These are phyloP conservation scores for Leptinotarsa texana DNA, from an alignment of 1,140 invertebrate species.

Conservation along the genomic window DNA sequence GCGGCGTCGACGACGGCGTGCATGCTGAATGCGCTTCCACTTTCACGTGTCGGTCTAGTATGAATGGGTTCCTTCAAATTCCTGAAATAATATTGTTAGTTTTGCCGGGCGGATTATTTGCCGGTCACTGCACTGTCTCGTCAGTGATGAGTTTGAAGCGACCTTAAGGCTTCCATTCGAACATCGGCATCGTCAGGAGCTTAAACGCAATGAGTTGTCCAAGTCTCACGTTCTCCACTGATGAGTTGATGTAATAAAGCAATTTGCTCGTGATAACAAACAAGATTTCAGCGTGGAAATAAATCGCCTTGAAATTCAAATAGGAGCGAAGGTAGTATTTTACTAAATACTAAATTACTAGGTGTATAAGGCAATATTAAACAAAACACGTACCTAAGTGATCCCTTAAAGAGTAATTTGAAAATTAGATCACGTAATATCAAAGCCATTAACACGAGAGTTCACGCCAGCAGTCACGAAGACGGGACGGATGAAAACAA, in stretches of 20 bases:
- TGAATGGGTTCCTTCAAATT: no score
- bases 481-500: not conserved
- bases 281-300: not conserved
- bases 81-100: no score
- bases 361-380: not conserved
- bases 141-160: no score
- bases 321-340: not conserved
- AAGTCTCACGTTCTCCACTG: not conserved
- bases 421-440: slow-evolving; percentile 22
- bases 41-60: no score
- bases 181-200: no score
- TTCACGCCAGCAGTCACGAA: slow-evolving; percentile 19
- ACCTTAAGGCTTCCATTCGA: no score
- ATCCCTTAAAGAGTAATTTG: slow-evolving; percentile 14
- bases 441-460: slow-evolving; percentile 14
- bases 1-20: no score
- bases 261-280: slow-evolving; percentile 6
- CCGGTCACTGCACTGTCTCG: no score
- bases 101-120: no score
- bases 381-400: not conserved
- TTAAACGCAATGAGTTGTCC: not conserved
- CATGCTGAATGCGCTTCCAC: no score
- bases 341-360: slow-evolving; percentile 14
- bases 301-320: not conserved
- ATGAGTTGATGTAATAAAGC: not conserved